These are phyloP conservation scores for Propithecus coquereli DNA, from an alignment of 2,113 vertebrate species.

Conservation along the genomic window DNA sequence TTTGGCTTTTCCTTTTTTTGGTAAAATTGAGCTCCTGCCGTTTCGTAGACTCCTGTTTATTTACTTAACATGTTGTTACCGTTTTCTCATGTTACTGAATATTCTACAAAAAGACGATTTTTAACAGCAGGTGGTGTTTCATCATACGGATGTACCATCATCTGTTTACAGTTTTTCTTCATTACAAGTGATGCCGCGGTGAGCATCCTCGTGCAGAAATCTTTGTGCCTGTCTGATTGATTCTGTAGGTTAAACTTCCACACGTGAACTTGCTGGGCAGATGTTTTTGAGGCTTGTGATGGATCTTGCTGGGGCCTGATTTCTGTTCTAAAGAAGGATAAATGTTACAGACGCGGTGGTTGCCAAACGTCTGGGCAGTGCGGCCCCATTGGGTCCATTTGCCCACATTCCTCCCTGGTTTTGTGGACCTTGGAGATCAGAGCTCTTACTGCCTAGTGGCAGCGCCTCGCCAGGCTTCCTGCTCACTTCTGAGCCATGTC, in stretches of 20 bases:
- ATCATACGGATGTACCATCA: accelerated
- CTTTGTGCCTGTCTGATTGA: not conserved
- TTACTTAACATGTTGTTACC: not conserved
- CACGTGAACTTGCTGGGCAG: accelerated
- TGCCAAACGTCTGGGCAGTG: not conserved
- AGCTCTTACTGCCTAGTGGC: not conserved
- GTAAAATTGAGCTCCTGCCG: not conserved
- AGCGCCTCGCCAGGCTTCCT: too few relatives aligned
- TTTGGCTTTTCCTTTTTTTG: not conserved
- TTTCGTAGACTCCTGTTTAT: not conserved
- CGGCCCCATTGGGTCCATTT: not conserved
- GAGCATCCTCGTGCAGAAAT: not conserved
- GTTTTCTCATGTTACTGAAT: not conserved
- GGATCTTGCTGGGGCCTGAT: not conserved
- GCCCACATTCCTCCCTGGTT: too few relatives aligned
- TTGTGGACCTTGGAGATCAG: not conserved
- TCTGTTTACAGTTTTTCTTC: not conserved
- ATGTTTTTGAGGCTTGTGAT: not conserved
- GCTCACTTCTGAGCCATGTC: not conserved
- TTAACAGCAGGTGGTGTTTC: not conserved
- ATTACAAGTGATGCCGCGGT: accelerated
- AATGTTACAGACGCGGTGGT: not conserved
- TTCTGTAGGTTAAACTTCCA: not conserved
- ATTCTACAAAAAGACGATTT: not conserved
- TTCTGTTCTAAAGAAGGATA: not conserved